Percentiles rank a stretch among this genome's conserved stretches.
Conservation (phyloP, 2,113 vertebrate species). For the Nipponia nippon region DNA sequence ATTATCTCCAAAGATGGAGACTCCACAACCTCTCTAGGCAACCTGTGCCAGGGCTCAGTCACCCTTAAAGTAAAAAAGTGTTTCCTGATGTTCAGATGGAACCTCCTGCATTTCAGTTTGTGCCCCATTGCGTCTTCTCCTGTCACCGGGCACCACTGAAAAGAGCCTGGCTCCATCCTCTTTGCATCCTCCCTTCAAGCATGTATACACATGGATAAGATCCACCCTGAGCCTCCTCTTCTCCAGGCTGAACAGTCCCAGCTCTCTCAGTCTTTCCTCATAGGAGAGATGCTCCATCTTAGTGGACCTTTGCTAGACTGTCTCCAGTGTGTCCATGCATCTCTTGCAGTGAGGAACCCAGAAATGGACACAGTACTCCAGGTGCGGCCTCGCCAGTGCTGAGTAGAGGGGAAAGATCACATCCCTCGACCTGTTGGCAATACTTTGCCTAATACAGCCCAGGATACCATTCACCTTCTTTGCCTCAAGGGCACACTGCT, state of each 20-base stretch:
- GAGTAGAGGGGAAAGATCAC: neutral
- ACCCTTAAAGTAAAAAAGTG: neutral
- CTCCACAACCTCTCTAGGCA: neutral
- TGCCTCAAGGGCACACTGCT: neutral
- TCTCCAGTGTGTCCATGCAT: no score
- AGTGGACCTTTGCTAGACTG: neutral
- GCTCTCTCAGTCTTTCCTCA: neutral
- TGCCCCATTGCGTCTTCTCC: neutral
- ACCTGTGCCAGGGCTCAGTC: neutral
- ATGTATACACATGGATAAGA: neutral
- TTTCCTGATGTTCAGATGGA: neutral
- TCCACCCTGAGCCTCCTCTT: neutral
- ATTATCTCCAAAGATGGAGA: neutral
- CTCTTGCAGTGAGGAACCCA: neutral
- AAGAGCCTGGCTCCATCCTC: neutral
- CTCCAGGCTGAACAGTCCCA: neutral
- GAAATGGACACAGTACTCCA: neutral
- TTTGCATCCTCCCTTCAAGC: neutral
- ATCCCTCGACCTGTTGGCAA: neutral
- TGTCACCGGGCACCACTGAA: neutral
- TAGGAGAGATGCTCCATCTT: neutral
- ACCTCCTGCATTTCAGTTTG: neutral
- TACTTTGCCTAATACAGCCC: neutral
- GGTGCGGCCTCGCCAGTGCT: neutral
- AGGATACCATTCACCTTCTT: neutral